Evolutionary conservation across 2,113 vertebrate genomes (phyloP).

Genomic region (Aegypius monachus): DNA sequence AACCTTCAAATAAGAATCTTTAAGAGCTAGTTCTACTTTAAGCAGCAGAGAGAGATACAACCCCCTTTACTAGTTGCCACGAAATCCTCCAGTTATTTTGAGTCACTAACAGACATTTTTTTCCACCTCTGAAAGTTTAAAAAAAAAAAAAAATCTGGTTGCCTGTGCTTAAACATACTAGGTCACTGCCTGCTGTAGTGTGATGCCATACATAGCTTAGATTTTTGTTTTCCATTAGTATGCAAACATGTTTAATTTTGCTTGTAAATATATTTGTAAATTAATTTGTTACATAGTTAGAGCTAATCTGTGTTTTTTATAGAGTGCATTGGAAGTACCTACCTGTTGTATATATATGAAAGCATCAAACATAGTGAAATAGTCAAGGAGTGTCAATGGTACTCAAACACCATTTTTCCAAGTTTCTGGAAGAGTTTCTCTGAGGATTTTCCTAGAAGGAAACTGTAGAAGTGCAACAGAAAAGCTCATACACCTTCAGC

Average conservation of each 20-base stretch:
- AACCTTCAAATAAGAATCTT: not conserved
- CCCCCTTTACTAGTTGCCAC: not conserved
- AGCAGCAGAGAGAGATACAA: not conserved
- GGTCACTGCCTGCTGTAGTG: not conserved
- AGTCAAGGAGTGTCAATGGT: not conserved
- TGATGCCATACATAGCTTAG: not conserved
- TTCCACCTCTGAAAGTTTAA: not conserved
- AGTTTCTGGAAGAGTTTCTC: not conserved
- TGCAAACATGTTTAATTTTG: not conserved
- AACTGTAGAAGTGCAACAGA: not conserved
- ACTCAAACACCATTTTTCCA: not conserved
- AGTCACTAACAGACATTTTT: not conserved
- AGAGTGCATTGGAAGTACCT: not conserved
- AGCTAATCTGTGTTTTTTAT: not conserved
- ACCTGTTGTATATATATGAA: not conserved
- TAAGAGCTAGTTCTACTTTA: slow-evolving; percentile 2
- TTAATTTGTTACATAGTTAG: not conserved
- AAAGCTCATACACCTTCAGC: not conserved
- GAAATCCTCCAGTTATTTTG: not conserved
- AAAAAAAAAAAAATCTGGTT: not conserved
- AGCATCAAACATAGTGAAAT: not conserved
- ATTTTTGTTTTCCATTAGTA: not conserved
- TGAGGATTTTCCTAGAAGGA: not conserved
- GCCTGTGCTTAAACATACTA: not conserved
- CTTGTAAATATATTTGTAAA: not conserved